Evolutionary conservation across 1,140 invertebrate genomes (phyloP), one percentile per base, ranked within the genome.

Genomic region (Hesperophylax magnus): DNA sequence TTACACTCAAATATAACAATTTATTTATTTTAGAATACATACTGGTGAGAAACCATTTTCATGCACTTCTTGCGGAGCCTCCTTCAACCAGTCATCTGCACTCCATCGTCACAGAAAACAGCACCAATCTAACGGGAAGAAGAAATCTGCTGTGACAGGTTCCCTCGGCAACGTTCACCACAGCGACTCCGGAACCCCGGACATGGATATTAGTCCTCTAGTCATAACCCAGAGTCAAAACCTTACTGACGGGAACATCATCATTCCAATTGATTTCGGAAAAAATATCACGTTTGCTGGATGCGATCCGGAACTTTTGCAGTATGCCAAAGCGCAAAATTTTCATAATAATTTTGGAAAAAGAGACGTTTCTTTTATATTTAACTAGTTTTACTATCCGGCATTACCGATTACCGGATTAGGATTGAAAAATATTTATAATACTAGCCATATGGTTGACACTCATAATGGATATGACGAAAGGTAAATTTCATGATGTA

Each of bases 1-100:
- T n/a, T n/a, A n/a, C 6, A 2, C 9, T 5, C 34, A 3, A 39
- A 4, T 47, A 47, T 9, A 9, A 47, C 11, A 47, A 47, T 47
- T 47, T 9, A 34, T 60, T 18, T 47, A 20, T 69, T 77, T 56
- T 53, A 81, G 79, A 34, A 81, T 77, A 18, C 79, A 81, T 22
- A 81, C 79, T 3, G 79, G 79, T 11, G 79, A 81, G 60, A 76
- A 81, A 60, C 79, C 79, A 67, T 81, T 60, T 69, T 20, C 47
- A 4, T 81, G 79, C 24, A 60, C n/a, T 24, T 67, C 54, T n/a
- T 81, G 79, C 47, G 60, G 34, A 18, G 75, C 75, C 14, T 53
- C 34, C 11, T 81, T 81, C 56, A 81, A 81, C 27, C 79, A 81
- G 34, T 77, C 72, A 1, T 77, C 79, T 4, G 72, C 79, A 11